Base-by-base conservation (phyloP, 53 echinoderm and acorn worm species). In the Zoroaster sp. region DNA sequence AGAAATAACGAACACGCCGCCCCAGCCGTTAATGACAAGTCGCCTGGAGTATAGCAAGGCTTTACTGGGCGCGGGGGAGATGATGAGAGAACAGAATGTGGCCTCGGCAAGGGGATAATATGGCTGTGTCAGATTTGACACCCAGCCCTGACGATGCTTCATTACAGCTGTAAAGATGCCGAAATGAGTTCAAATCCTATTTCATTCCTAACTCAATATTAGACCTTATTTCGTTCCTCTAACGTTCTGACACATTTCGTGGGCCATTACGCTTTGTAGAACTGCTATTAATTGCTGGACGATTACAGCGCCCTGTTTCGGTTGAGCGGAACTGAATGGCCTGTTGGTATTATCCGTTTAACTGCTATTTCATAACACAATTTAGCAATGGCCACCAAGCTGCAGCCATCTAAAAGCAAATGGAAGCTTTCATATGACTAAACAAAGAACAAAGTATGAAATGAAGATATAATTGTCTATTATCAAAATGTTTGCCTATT, bases 161-260 rank as follows among this genome's bases (percentile, higher is more conserved):
- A 78, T 59, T 59, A 59, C 59, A 35, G 52, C 77, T 28, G 77
- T 77, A 32, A 77, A 51, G 77, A 77, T 33, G 47, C 77, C 49
- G 35, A 77, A 54, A 78, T 78, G 78, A 59, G 78, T 54, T 78
- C 35, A 78, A 78, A 78, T 78, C 78, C 78, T 21, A 77, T 77
- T 77, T 77, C 52, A 78, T 36, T 54, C 55, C 59, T 78, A 78
- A 78, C 59, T 33, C 59, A 78, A 78, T 78, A n/a, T 35, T 54
- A 35, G 63, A 39, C 40, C 37, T 78, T 45, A 37, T 63, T 38
- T 63, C 37, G 21, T 54, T 25, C 37, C 25, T 36, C 23, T 39
- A 20, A 34, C 30, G 40, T 38, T 18, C 34, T 78, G 78, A 78
- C 78, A 78, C 78, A 78, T 59, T 78, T 78, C 78, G 52, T 59